These are phyloP conservation scores for Lydus trimaculatus DNA, from an alignment of 2,888 invertebrate species.

Conservation along the genomic window DNA sequence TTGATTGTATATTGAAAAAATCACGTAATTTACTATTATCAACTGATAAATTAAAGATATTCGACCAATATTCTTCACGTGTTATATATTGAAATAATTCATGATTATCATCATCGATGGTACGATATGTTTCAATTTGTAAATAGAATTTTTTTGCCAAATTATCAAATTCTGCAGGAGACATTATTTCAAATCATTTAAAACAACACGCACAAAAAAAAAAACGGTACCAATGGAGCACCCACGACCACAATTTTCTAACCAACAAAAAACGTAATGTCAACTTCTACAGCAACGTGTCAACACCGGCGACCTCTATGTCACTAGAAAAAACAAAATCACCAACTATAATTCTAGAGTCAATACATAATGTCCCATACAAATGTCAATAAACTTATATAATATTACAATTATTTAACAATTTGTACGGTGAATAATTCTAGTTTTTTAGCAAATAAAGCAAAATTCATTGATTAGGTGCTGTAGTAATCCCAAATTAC, in stretches of 20 bases:
- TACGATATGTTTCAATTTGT: conserved; percentile 15
- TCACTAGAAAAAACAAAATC: neutral
- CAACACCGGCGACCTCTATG: neutral
- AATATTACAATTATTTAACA: neutral
- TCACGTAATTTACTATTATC: conserved; percentile 35
- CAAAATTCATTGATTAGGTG: too few species aligned
- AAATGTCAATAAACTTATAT: neutral
- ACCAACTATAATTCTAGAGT: neutral
- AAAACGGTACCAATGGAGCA: neutral
- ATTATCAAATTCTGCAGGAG: conserved; percentile 3
- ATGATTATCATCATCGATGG: neutral
- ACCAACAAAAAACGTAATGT: neutral
- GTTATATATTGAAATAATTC: conserved; percentile 26
- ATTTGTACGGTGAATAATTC: too few species aligned
- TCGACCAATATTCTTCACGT: conserved; percentile 37
- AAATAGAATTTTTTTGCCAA: conserved; percentile 20
- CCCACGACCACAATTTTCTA: neutral
- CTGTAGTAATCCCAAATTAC: too few species aligned
- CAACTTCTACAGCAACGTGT: neutral
- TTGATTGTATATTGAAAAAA: conserved; percentile 41
- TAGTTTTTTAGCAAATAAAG: too few species aligned
- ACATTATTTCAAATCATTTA: neutral
- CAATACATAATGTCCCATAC: neutral
- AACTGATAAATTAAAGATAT: conserved; percentile 34
- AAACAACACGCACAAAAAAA: neutral